Evolutionary conservation across 2,797 vertebrate genomes (phyloP).

Genomic region (Phrynocephalus vlangalii): DNA sequence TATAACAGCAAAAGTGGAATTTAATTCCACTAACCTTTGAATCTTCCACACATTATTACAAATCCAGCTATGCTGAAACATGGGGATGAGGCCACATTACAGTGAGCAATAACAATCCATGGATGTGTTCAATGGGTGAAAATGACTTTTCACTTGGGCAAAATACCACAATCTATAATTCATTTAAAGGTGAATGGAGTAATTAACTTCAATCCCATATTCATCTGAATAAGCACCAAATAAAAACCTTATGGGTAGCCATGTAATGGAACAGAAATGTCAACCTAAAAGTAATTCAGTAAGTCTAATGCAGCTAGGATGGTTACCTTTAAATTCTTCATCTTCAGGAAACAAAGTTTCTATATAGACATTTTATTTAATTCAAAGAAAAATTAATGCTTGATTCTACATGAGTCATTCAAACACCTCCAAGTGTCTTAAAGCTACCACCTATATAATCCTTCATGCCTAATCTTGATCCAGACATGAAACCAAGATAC

Average conservation of each 20-base stretch:
- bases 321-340: constrained; percentile 27
- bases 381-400: constrained; percentile 29
- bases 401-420: not conserved
- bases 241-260: constrained; percentile 36
- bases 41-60: constrained; percentile 47
- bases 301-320: constrained; percentile 18
- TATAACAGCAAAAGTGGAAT: constrained; percentile 28
- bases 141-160: constrained; percentile 37
- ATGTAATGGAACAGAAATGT: constrained; percentile 34
- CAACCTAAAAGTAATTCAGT: constrained; percentile 29
- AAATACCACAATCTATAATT: constrained; percentile 39
- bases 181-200: constrained; percentile 40
- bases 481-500: not conserved
- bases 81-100: constrained; percentile 29
- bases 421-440: constrained; percentile 5
- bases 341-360: constrained; percentile 33
- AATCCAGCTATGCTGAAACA: constrained; percentile 34
- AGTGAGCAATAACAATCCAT: constrained; percentile 37
- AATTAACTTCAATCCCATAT: constrained; percentile 36
- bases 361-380: constrained; percentile 8
- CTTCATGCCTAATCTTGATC: not conserved
- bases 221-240: constrained; percentile 28
- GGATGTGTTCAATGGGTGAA: constrained; percentile 34
- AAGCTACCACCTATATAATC: not conserved
- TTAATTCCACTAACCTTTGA: constrained; percentile 36